phyloP scores from a whole-genome alignment of 35 echinoderm and acorn worm genomes.

The Hemicentrotus pulcherrimus region DNA sequence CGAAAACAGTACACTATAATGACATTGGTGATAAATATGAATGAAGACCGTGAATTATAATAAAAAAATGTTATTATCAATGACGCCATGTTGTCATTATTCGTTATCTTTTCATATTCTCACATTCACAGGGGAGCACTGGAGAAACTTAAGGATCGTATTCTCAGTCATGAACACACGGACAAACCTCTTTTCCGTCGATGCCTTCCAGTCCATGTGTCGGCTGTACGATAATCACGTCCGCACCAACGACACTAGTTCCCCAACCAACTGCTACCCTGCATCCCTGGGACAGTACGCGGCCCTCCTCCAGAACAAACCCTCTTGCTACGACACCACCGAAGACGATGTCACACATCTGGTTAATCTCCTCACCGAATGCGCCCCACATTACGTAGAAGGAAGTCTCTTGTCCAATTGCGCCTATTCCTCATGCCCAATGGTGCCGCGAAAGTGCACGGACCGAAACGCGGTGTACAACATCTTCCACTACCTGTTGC shows the following conservation, averaged over 20 bases:
- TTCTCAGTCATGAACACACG: not conserved
- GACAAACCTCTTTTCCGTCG: not conserved
- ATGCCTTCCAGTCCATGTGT: slow-evolving; percentile 34
- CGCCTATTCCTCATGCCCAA: not conserved
- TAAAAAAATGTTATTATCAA: not conserved
- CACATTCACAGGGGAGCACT: not conserved
- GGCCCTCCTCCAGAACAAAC: not conserved
- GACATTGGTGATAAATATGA: not conserved
- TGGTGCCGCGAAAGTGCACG: slow-evolving; percentile 52
- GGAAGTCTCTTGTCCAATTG: not conserved
- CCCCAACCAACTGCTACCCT: not conserved
- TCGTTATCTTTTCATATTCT: slow-evolving; percentile 22
- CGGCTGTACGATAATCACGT: not conserved
- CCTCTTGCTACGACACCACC: not conserved
- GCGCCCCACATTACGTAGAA: not conserved
- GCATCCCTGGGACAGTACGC: not conserved
- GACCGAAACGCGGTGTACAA: slow-evolving; percentile 45
- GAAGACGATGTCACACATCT: slow-evolving; percentile 5
- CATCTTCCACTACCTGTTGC: slow-evolving; percentile 54
- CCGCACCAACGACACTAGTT: not conserved
- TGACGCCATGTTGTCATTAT: not conserved
- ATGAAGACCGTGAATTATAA: not conserved
- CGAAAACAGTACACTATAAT: not conserved
- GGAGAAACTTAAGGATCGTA: not conserved
- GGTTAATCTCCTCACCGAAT: not conserved